phyloP scores from a whole-genome alignment of 2,113 vertebrate genomes.

The Amblyornis subalaris region DNA sequence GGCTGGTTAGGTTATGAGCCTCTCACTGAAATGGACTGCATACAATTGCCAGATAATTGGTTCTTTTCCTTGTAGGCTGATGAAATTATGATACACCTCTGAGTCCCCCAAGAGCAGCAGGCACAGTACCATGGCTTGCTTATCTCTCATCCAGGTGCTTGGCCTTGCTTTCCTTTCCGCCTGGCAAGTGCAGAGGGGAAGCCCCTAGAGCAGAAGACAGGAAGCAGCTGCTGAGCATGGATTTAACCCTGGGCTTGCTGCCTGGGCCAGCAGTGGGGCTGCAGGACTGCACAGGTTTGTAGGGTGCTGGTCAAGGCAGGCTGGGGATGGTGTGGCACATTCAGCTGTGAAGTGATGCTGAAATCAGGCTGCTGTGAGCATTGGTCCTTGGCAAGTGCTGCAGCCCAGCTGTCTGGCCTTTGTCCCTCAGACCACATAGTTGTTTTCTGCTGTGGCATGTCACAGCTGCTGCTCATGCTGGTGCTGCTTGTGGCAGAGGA shows the following conservation, averaged over 20 bases:
- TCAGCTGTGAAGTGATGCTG: not conserved
- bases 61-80: constrained; percentile 4
- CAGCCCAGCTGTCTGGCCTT: not conserved
- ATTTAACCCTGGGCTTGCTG: not conserved
- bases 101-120: not conserved
- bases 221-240: not conserved
- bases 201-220: not conserved
- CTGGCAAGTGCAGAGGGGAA: not conserved
- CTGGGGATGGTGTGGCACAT: not conserved
- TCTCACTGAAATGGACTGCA: constrained; percentile 30
- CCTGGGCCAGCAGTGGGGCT: not conserved
- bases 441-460: not conserved
- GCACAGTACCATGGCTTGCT: not conserved
- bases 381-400: not conserved
- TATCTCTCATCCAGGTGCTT: not conserved
- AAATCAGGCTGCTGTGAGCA: not conserved
- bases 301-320: not conserved
- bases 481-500: not conserved
- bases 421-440: fast-evolving
- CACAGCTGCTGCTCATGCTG: not conserved
- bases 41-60: constrained; percentile 11
- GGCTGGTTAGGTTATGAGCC: constrained; percentile 42
- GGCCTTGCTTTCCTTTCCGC: not conserved
- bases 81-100: constrained; percentile 32
- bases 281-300: not conserved